Base-by-base conservation (phyloP, 2,888 invertebrate species). In the Drosophila meridionalis region DNA sequence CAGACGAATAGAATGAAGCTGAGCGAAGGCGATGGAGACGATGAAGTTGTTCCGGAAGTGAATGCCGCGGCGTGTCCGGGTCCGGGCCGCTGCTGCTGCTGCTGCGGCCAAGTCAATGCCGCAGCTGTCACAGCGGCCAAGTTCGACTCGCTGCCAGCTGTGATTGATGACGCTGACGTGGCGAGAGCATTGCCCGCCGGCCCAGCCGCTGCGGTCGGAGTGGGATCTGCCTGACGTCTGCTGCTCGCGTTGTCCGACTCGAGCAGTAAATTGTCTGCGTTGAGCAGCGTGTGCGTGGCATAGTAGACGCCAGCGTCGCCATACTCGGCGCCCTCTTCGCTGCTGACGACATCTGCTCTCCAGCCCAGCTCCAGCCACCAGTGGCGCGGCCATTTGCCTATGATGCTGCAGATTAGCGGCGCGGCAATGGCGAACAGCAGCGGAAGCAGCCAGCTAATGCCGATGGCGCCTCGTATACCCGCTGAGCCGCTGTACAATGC, bases 301-400 rank as follows among this genome's bases (percentile, higher is more conserved):
- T 89, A 89, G 70, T 80, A 88, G 57, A 65, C 48, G 43, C 74
- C 82, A 4, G 59, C 69, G 26, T 81, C 89, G 50, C 76, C 87
- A 20, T 69, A 69, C 11, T 80, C 87, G 0, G 56, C 40, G 3
- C 48, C 48, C n/a, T 48, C 40, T 8, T 59, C 68, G 42, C 66
- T 61, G 47, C 64, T 26, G 30, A 34, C 56, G 38, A 48, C 66
- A 34, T 79, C 86, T 94, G 73, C 14, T 79, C 42, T 71, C 84
- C 73, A 79, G 0, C 82, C 82, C 68, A 94, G 93, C 72, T 95
- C 94, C 75, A 96, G 92, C 95, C 96, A 96, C 96, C 96, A 96
- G 55, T 95, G 91, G n/a, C 89, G 88, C 74, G 93, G 93, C 92
- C 93, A 92, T 82, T 93, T 92, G 74, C 92, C 93, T 77, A 92